phyloP scores from a whole-genome alignment of 2,797 vertebrate species.

The Gastrophryne carolinensis region DNA sequence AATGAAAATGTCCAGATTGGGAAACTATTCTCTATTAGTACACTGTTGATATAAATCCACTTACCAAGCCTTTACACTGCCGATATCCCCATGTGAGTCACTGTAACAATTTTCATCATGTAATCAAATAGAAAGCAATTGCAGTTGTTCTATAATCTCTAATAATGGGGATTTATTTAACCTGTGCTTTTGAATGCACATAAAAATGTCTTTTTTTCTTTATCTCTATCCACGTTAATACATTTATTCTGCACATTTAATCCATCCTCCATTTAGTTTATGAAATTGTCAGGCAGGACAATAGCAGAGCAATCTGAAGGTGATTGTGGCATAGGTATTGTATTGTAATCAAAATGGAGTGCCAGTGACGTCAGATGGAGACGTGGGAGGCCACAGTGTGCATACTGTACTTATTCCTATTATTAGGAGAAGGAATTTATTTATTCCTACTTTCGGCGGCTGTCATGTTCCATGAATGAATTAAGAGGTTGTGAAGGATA shows the following conservation, averaged over 20 bases:
- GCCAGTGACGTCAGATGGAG: slow-evolving; percentile 11
- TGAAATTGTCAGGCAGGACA: slow-evolving; percentile 39
- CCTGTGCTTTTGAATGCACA: slow-evolving; percentile 29
- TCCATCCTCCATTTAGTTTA: slow-evolving; percentile 45
- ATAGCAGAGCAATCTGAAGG: slow-evolving; percentile 30
- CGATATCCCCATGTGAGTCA: no score
- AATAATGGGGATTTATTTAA: slow-evolving; percentile 43
- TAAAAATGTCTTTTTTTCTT: slow-evolving; percentile 10
- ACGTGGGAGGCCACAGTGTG: slow-evolving; percentile 36
- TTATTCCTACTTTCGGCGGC: neutral
- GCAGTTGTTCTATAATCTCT: slow-evolving; percentile 15
- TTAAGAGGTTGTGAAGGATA: neutral
- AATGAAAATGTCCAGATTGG: slow-evolving; percentile 15
- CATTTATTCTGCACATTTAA: slow-evolving; percentile 31
- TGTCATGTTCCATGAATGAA: neutral
- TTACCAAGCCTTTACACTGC: neutral
- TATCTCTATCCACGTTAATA: slow-evolving; percentile 11
- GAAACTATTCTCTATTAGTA: neutral
- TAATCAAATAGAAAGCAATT: slow-evolving; percentile 33
- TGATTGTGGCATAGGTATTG: slow-evolving; percentile 16
- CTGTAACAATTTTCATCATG: neutral
- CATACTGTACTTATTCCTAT: slow-evolving; percentile 2
- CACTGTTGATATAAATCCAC: neutral
- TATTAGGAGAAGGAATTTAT: neutral
- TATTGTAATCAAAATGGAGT: slow-evolving; percentile 24